phyloP scores from a whole-genome alignment of 2,797 vertebrate genomes.

The Calcarius lapponicus region DNA sequence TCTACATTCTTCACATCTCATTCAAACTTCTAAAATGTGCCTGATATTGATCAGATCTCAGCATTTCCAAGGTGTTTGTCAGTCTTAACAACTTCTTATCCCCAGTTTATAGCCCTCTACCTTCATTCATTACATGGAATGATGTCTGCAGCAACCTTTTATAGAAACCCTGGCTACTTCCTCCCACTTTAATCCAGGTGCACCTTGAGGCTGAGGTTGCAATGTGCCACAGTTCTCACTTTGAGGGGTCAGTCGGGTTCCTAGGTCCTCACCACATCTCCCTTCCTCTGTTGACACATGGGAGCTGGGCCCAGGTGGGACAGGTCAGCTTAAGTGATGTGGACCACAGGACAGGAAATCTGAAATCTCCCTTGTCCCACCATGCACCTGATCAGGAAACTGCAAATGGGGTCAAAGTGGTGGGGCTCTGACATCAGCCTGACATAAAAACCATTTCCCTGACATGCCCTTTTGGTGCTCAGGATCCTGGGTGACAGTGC shows the following conservation, averaged over 20 bases:
- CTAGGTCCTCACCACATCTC: not conserved
- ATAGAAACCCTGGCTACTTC: not conserved
- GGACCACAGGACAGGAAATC: not conserved
- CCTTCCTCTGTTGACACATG: not conserved
- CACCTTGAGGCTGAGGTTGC: not conserved
- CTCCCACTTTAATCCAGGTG: not conserved
- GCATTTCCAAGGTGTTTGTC: not conserved
- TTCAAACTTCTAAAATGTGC: not conserved
- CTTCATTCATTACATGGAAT: not conserved
- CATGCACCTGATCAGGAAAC: not conserved
- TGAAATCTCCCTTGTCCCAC: not conserved
- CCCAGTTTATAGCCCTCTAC: not conserved
- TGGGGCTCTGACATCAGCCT: not conserved
- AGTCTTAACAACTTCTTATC: not conserved
- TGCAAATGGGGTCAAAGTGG: not conserved
- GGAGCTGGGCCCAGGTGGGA: not conserved
- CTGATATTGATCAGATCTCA: not conserved
- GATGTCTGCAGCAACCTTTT: not conserved
- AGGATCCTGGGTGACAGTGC: not conserved
- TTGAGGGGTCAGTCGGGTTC: not conserved
- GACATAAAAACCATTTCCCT: not conserved
- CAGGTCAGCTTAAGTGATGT: not conserved
- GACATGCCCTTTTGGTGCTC: fast-evolving
- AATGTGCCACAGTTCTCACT: not conserved
- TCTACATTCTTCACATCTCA: not conserved